Base-by-base conservation (phyloP, 2,797 vertebrate genomes). In the Borostomias antarcticus region DNA sequence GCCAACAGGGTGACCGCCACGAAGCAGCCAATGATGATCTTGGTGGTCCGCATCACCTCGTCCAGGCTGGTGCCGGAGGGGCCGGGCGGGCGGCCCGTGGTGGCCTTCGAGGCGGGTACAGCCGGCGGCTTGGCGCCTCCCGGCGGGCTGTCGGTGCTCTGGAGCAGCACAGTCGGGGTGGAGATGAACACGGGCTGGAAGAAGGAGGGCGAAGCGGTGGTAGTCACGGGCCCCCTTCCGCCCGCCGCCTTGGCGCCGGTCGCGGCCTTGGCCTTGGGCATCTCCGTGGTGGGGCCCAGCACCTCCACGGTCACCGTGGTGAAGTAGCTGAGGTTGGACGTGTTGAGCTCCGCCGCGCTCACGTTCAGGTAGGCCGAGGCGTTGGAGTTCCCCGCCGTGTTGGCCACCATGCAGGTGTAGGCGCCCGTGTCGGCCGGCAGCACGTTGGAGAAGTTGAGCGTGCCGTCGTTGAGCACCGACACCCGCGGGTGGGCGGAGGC, bases 11-110 rank as follows among this genome's bases (percentile, higher is more conserved):
- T 98, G 68, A 98, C 96, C 0, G 97, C 96, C 85, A 99, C 96
- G 71, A 99, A 99, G 89, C 97, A 98, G 59, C 96, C 97, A 60
- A 98, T 98, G 90, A 99, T 98, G 86, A 99, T 99, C 84, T 98
- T 99, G 58, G 97, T 99, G 82, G 97, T 99, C 90, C 94, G 96
- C 97, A 98, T 99, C 74, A 98, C 96, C 88, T 99, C 97, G 66
- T 99, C 97, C 83, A 99, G 75, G 83, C 97, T 98, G 74, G 97
- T 94, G 35, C 89, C 89, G 33, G 82, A 2, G 77, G n/a, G 73
- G 66, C 87, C 91, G 70, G 94, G 93, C 72, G 89, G 91, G 78
- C 93, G 94, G 76, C 93, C 90, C 40, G 89, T 93, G 35, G 84
- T 89, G 57, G 89, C 78, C 75, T 94, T 91, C 2, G 91, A 77